Conservation (phyloP, 2,797 vertebrate species). For the Cuniculus paca region DNA sequence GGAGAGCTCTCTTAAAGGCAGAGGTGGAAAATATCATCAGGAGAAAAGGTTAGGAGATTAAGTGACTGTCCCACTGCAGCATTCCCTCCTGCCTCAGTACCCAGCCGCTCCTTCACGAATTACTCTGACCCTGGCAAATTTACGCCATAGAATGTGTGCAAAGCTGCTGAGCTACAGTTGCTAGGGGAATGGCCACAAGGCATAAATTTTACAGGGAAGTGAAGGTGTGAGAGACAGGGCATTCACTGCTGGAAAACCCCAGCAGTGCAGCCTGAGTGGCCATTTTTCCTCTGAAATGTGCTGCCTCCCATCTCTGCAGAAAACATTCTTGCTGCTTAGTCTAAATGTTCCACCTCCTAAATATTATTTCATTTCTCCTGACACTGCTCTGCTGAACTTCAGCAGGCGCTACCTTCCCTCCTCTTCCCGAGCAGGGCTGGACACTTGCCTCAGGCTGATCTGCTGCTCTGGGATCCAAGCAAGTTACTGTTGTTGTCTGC, state of each 20-base stretch:
- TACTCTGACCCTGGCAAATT: background rate
- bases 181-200: conserved; percentile 14
- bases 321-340: background rate
- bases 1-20: conserved; percentile 20
- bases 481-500: background rate
- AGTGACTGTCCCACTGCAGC: background rate
- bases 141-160: background rate
- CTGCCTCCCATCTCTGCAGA: background rate
- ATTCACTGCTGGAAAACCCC: background rate
- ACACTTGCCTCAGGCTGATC: background rate
- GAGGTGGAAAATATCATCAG: background rate
- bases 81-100: background rate
- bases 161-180: background rate
- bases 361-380: background rate
- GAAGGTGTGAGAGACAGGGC: background rate
- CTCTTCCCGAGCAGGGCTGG: background rate
- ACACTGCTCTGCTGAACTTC: background rate
- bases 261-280: background rate
- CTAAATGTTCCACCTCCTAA: background rate
- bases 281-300: background rate
- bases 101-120: background rate
- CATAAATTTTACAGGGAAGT: background rate
- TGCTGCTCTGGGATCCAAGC: too few relatives aligned
- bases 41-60: background rate
- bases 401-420: background rate